Conservation (phyloP, 2,888 invertebrate species). For the Chalcis sispes region DNA sequence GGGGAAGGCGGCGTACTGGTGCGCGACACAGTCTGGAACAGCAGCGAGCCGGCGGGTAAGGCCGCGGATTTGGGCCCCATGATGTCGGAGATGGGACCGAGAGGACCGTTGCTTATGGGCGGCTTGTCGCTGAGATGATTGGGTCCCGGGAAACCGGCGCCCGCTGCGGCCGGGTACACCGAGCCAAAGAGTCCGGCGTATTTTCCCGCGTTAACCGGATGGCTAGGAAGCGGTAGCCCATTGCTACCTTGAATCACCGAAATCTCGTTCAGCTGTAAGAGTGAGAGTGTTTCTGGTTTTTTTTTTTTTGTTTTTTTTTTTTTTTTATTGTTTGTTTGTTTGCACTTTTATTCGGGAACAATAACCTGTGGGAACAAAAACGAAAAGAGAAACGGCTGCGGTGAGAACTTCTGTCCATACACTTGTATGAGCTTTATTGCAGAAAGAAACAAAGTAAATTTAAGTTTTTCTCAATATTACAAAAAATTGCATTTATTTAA, state of each 20-base stretch:
- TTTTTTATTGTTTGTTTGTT: constrained; percentile 16
- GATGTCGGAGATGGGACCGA: constrained; percentile 58
- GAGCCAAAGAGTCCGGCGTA: constrained; percentile 88
- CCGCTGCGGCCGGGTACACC: constrained; percentile 78
- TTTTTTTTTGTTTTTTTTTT: background rate
- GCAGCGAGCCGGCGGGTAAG: constrained; percentile 72
- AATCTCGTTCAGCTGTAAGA: constrained; percentile 86
- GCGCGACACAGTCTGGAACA: constrained; percentile 70
- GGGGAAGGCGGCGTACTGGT: constrained; percentile 63
- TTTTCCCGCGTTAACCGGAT: constrained; percentile 76
- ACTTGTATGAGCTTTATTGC: background rate
- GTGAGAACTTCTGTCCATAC: constrained; percentile 35
- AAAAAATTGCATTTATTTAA: too few relatives aligned
- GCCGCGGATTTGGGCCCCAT: constrained; percentile 64
- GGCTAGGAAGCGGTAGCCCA: constrained; percentile 76
- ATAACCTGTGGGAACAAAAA: constrained; percentile 59
- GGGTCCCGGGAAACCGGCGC: constrained; percentile 71
- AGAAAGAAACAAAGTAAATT: too few relatives aligned
- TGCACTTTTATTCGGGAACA: constrained; percentile 56
- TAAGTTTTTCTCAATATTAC: background rate
- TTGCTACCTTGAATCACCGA: constrained; percentile 86
- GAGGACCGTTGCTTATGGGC: constrained; percentile 68
- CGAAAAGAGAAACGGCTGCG: constrained; percentile 52
- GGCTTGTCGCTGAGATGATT: constrained; percentile 78
- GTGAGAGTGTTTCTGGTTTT: constrained; percentile 39